Evolutionary conservation across 2,888 invertebrate genomes (phyloP), one percentile per base, ranked within the genome.

Genomic region (Chymomyza amoena): DNA sequence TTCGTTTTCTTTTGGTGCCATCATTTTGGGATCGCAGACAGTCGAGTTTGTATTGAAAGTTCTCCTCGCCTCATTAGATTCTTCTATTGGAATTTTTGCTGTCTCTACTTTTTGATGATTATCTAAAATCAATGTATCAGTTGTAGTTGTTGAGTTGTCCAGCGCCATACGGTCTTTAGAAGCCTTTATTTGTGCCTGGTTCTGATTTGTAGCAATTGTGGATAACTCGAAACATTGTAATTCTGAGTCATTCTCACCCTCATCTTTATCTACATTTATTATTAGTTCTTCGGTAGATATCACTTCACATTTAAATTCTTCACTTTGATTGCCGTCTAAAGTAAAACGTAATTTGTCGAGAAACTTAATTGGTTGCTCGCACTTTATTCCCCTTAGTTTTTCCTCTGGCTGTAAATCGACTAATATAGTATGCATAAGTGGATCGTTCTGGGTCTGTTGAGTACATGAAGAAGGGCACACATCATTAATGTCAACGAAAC

Each of bases 341-440:
- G 54, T n/a, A 39, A 80, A 80, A 3, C 84, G 81, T 62, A 83
- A 18, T 15, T 62, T 69, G 36, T 72, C 59, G 0, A 86, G 77
- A 9, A 79, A 76, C 0, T 52, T 36, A 0, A 85, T 9, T 0
- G 78, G 72, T 13, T 45, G 39, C n/a, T 88, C 84, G 20, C 45
- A 10, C n/a, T 79, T 79, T 6, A 80, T n/a, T 56, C 7, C 6
- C 10, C 56, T 50, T 20, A 45, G 16, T 13, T 16, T 25, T 6
- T 51, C 7, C n/a, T 4, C 10, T 51, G 20, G 15, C 20, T 25
- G 15, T 62, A 9, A 52, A 15, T 45, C 13, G 52, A 15, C 15
- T 5, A 39, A 52, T 15, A 68, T 4, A 4, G 13, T 25, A 61
- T 61, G 15, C 32, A 72, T 54, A 0, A 81, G 76, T 5, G 81